phyloP scores from a whole-genome alignment of 2,888 invertebrate species.

The Cyclophora albipunctata region DNA sequence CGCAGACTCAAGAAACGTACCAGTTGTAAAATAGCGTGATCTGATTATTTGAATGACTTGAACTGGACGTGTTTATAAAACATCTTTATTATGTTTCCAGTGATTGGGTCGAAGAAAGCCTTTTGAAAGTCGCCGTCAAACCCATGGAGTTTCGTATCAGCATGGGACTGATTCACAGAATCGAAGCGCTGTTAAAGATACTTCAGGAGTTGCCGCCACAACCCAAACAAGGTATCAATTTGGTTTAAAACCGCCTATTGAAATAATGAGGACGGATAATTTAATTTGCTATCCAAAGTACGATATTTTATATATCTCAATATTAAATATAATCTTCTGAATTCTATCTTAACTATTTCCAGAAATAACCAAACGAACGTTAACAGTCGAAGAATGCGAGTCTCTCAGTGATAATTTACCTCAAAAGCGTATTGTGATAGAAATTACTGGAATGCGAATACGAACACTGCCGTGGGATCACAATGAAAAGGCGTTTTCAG shows the following conservation, averaged over 20 bases:
- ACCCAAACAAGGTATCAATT: slow-evolving; percentile 25
- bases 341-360: too few relatives aligned
- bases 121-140: slow-evolving; percentile 30
- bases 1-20: not conserved
- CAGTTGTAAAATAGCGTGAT: too few relatives aligned
- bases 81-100: slow-evolving; percentile 24
- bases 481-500: slow-evolving; percentile 22
- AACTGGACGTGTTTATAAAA: too few relatives aligned
- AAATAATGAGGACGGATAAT: too few relatives aligned
- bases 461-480: slow-evolving; percentile 46
- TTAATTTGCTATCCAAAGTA: too few relatives aligned
- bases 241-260: too few relatives aligned
- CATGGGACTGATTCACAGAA: slow-evolving; percentile 46
- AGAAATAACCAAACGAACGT: slow-evolving; percentile 38
- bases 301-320: too few relatives aligned
- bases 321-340: too few relatives aligned
- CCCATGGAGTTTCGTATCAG: slow-evolving; percentile 36
- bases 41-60: too few relatives aligned
- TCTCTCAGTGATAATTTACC: slow-evolving; percentile 51
- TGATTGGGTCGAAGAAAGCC: slow-evolving; percentile 53
- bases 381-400: slow-evolving; percentile 62
- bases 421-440: slow-evolving; percentile 32
- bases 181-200: slow-evolving; percentile 24
- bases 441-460: slow-evolving; percentile 29
- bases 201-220: slow-evolving; percentile 29